Evolutionary conservation across 2,888 invertebrate species (phyloP), one percentile per base, ranked within the genome.

Genomic region (Drosophila mimica): DNA sequence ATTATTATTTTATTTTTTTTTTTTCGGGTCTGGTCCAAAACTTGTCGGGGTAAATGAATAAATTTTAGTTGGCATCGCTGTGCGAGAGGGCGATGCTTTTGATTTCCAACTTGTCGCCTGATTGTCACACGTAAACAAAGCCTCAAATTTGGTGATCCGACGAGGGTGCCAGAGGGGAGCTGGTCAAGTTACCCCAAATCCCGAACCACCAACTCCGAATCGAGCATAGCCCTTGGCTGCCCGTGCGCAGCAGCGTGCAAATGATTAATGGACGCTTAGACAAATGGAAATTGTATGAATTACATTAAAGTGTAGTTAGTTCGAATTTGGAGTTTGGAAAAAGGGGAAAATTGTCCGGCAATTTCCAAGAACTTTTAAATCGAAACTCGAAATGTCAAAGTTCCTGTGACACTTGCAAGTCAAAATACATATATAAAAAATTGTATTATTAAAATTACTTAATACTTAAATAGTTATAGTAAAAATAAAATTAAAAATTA

Each of bases 201-300:
- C 13, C 9, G 2, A 34, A 25, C 25, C 25, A 9, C 34, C 20
- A 17, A 28, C 28, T 28, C 81, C 64, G 49, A 54, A 31, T 65
- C 33, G 25, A 36, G 43, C 25, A 40, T 33, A 15, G 53, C 83
- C 62, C 54, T 68, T 70, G 73, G 83, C 69, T 79, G 67, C 56
- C 59, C 71, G 73, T 88, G 86, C 67, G 76, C 90, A 89, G 85
- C 88, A 76, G 83, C 83, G 88, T 91, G 86, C 82, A 85, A 92
- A 92, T 92, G 92, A 92, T 92, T 92, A 92, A 92, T 92, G 92
- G 89, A 86, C 83, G 89, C 80, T 89, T 85, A 92, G 92, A 92
- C 92, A 92, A 92, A 92, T 92, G 91, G 92, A 92, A 92, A 92
- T 92, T 91, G 91, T 91, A 91, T 90, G 91, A 91, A 92, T 92